Evolutionary conservation across 2,113 vertebrate species (phyloP).

Genomic region (Passer domesticus): DNA sequence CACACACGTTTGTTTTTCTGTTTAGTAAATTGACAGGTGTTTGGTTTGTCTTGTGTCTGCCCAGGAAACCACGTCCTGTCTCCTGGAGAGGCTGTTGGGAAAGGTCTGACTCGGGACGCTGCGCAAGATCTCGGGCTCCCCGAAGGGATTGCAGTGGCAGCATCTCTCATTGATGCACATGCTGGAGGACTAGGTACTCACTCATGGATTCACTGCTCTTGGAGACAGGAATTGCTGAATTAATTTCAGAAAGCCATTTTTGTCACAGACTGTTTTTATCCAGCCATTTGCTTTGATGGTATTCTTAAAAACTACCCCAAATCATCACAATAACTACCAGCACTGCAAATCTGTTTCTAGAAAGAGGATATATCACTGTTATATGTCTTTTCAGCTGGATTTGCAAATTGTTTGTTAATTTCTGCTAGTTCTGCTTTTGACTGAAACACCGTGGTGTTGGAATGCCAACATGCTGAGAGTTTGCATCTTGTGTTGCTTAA

Average conservation of each 20-base stretch:
- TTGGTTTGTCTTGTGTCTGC: constrained; percentile 70
- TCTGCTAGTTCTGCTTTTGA: not conserved
- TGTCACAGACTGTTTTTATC: not conserved
- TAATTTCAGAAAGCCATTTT: not conserved
- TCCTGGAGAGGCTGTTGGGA: constrained; percentile 85
- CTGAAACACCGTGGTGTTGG: not conserved
- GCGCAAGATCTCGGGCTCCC: constrained; percentile 84
- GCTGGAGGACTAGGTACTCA: constrained; percentile 92
- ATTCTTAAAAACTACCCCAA: not conserved
- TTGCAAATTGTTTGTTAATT: not conserved
- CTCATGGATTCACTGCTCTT: not conserved
- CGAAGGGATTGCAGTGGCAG: constrained; percentile 84
- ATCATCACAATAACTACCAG: not conserved
- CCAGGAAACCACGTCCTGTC: constrained; percentile 83
- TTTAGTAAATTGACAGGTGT: constrained; percentile 57
- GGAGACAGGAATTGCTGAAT: not conserved
- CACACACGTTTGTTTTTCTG: constrained; percentile 30
- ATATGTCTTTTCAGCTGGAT: not conserved
- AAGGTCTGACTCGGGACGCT: constrained; percentile 83
- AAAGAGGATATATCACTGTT: not conserved
- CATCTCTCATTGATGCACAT: constrained; percentile 95
- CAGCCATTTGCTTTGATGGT: not conserved
- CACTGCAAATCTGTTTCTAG: not conserved
- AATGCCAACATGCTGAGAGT: not conserved
- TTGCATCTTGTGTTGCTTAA: not conserved